phyloP scores from a whole-genome alignment of 1,140 invertebrate species.

The Himalopsyche phryganea region DNA sequence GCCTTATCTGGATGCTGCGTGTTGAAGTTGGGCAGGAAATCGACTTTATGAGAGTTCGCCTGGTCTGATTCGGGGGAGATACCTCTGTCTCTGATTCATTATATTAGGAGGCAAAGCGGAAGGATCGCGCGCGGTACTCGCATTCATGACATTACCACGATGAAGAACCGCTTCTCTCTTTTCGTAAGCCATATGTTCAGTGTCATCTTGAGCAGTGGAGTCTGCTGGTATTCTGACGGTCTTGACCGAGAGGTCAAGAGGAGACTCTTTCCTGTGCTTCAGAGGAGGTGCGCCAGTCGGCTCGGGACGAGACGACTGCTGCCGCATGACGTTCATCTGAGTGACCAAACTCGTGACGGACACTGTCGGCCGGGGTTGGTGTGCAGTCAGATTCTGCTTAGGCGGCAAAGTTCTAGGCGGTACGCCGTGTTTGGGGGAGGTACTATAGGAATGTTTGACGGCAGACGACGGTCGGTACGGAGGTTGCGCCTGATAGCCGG shows the following conservation, averaged over 20 bases:
- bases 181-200: slow-evolving; percentile 45
- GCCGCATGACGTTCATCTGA: slow-evolving; percentile 49
- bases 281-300: not conserved
- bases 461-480: slow-evolving; percentile 39
- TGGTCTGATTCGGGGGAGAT: slow-evolving; percentile 36
- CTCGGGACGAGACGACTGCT: slow-evolving; percentile 16
- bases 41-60: slow-evolving; percentile 63
- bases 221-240: slow-evolving; percentile 81
- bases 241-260: slow-evolving; percentile 79
- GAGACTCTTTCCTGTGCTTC: slow-evolving; percentile 65
- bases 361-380: slow-evolving; percentile 48
- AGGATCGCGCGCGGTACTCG: slow-evolving; percentile 7
- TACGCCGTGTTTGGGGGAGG: slow-evolving; percentile 36
- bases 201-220: slow-evolving; percentile 72
- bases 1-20: slow-evolving; percentile 36
- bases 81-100: slow-evolving; percentile 21
- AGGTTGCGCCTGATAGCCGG: slow-evolving; percentile 15
- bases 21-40: slow-evolving; percentile 66
- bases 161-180: slow-evolving; percentile 35
- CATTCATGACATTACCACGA: not conserved
- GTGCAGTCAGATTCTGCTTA: slow-evolving; percentile 42
- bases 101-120: slow-evolving; percentile 6
- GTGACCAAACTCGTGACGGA: slow-evolving; percentile 49
- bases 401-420: slow-evolving; percentile 16
- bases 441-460: slow-evolving; percentile 41